Conservation (phyloP, 2,113 vertebrate species). For the Cheirogaleus medius region DNA sequence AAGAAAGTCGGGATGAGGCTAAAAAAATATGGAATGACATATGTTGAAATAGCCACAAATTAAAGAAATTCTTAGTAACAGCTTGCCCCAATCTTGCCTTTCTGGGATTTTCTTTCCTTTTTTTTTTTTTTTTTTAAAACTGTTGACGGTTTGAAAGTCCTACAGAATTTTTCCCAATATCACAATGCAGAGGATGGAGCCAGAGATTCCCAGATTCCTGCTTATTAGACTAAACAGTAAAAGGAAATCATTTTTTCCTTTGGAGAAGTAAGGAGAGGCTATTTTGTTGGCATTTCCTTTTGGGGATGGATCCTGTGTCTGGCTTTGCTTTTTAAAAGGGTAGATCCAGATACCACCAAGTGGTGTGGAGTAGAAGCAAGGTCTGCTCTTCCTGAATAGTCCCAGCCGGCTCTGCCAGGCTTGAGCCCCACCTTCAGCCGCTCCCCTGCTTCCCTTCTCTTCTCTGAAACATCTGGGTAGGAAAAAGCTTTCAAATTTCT, state of each 20-base stretch:
- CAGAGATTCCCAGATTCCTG: conserved; percentile 48
- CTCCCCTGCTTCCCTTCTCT: background rate
- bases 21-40: background rate
- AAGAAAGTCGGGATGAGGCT: background rate
- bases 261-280: conserved; percentile 17
- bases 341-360: background rate
- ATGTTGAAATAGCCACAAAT: background rate
- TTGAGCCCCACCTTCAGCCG: background rate
- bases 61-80: background rate
- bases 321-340: background rate
- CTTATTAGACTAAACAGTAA: conserved; percentile 57
- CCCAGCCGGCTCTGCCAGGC: background rate
- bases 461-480: background rate
- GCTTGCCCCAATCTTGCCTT: background rate
- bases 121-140: background rate
- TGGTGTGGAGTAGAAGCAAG: rapidly evolving
- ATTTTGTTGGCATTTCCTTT: conserved; percentile 41
- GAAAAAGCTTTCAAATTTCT: background rate
- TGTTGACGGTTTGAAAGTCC: background rate
- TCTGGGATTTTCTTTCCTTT: background rate
- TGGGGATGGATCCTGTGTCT: background rate
- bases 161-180: background rate
- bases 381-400: background rate
- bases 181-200: conserved; percentile 22
- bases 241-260: conserved; percentile 50